Evolutionary conservation across 2,888 invertebrate genomes (phyloP).

Genomic region (Thelaira solivaga): DNA sequence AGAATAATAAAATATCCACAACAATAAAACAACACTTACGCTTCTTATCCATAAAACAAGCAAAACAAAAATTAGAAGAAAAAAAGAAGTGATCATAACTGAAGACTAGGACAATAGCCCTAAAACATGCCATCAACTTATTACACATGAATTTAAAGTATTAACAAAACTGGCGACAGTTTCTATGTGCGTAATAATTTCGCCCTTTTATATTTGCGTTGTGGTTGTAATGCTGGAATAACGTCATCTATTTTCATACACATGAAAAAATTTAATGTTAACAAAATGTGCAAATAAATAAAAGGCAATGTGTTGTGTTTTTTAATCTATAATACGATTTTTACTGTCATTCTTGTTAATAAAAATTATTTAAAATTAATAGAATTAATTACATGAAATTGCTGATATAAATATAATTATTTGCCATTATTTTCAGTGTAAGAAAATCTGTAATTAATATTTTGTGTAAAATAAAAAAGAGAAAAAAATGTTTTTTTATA

Average conservation of each 20-base stretch:
- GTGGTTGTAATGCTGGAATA: not conserved
- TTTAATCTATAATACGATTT: too few relatives aligned
- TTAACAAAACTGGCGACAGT: constrained; percentile 57
- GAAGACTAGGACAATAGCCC: constrained; percentile 9
- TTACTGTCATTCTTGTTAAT: too few relatives aligned
- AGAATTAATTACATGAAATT: too few relatives aligned
- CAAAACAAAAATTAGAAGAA: constrained; percentile 2
- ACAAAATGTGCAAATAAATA: constrained; percentile 30
- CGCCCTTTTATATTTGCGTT: not conserved
- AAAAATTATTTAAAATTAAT: too few relatives aligned
- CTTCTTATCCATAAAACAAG: too few relatives aligned
- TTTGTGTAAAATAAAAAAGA: too few relatives aligned
- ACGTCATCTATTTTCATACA: not conserved
- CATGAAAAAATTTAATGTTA: not conserved
- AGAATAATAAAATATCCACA: not conserved
- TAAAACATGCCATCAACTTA: constrained; percentile 42
- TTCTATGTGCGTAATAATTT: constrained; percentile 1
- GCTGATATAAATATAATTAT: too few relatives aligned
- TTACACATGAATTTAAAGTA: constrained; percentile 55
- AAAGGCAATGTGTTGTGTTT: too few relatives aligned
- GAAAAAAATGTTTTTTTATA: too few relatives aligned
- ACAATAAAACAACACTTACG: constrained; percentile 2
- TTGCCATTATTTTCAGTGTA: too few relatives aligned
- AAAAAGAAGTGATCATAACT: not conserved
- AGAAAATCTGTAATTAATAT: too few relatives aligned